A percentile compares a stretch with the other conserved stretches of the same genome.
Evolutionary conservation across 2,888 invertebrate genomes (phyloP).

Genomic region (Rotaria socialis): DNA sequence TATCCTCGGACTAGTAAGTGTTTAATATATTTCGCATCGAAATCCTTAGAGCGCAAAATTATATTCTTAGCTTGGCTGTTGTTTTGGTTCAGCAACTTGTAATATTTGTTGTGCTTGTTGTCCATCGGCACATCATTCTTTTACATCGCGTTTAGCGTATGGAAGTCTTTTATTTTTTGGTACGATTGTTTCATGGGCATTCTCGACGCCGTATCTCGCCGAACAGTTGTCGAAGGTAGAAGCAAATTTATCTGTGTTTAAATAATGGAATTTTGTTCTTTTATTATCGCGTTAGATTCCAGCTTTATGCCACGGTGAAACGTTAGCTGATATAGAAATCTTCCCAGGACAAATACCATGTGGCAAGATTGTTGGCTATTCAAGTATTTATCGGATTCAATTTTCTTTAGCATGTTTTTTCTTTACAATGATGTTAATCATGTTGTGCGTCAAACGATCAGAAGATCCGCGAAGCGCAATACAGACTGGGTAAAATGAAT

Average conservation of each 20-base stretch:
- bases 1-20: background rate
- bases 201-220: constrained; percentile 81
- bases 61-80: constrained; percentile 64
- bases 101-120: constrained; percentile 94
- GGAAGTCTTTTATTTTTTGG: constrained; percentile 84
- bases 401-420: constrained; percentile 90
- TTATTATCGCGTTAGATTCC: background rate
- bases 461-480: constrained; percentile 85
- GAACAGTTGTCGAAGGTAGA: constrained; percentile 7
- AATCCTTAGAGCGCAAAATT: background rate
- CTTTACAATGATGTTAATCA: constrained; percentile 64
- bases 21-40: no score
- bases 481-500: constrained; percentile 73
- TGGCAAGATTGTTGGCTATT: constrained; percentile 79
- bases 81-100: constrained; percentile 87
- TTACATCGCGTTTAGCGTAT: constrained; percentile 91
- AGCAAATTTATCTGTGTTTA: no score
- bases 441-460: constrained; percentile 79
- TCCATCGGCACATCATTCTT: constrained; percentile 91
- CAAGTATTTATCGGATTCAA: constrained; percentile 91
- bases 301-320: background rate
- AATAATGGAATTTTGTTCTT: background rate
- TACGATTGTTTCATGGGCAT: constrained; percentile 78
- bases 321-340: background rate
- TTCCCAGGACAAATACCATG: constrained; percentile 64